Percentiles rank a stretch among this genome's conserved stretches.
Evolutionary conservation across 2,797 vertebrate genomes (phyloP).

Genomic region (Esox lucius): DNA sequence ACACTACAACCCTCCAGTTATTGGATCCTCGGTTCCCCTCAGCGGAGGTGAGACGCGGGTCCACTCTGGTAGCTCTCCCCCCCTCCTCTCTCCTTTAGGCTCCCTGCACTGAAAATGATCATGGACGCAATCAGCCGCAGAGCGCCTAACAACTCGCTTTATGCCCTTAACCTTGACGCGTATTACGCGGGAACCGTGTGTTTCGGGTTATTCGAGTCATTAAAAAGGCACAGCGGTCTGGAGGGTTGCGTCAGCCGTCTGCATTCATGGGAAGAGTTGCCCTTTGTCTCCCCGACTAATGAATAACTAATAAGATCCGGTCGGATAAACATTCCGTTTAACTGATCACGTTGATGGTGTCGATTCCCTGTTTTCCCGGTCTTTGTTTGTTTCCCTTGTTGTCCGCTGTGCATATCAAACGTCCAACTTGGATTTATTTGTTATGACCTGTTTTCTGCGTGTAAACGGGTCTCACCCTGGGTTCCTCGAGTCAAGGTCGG

Average conservation of each 20-base stretch:
- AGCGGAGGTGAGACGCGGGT: not conserved
- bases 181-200: not conserved
- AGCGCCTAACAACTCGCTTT: not conserved
- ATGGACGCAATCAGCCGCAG: not conserved
- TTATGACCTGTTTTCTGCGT: not conserved
- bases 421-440: not conserved
- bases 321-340: not conserved
- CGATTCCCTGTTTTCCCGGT: not conserved
- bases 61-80: not conserved
- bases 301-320: not conserved
- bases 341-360: not conserved
- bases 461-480: not conserved
- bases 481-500: not conserved
- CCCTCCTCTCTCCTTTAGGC: not conserved
- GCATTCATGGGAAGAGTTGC: not conserved
- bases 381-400: not conserved
- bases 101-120: constrained; percentile 8
- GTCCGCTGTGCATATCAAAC: not conserved
- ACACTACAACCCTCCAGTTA: constrained; percentile 26
- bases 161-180: not conserved
- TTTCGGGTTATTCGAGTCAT: not conserved
- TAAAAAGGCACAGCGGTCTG: not conserved
- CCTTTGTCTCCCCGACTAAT: not conserved
- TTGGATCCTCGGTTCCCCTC: constrained; percentile 25
- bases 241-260: not conserved